Base-by-base conservation (phyloP, 2,888 invertebrate genomes). In the Eulithis prunata region DNA sequence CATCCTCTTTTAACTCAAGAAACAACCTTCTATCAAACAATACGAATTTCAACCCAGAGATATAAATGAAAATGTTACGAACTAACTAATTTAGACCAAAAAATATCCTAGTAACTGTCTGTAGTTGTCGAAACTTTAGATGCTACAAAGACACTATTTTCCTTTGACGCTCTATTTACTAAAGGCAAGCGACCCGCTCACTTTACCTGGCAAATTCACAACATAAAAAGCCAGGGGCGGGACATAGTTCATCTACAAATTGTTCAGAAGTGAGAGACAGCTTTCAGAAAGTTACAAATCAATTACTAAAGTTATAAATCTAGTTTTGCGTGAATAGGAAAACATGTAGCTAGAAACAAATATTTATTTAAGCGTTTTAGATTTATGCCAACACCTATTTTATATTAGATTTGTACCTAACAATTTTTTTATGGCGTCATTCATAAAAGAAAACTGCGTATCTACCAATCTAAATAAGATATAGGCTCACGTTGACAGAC, bases 401-500 rank as follows among this genome's bases (percentile, higher is more conserved):
- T n/a, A n/a, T n/a, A n/a, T n/a, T n/a, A n/a, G n/a, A n/a, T n/a
- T n/a, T n/a, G n/a, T n/a, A n/a, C n/a, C n/a, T n/a, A n/a, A n/a
- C n/a, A n/a, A n/a, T n/a, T 21, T 21, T 21, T 21, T 21, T 21
- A 21, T 21, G 2, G 21, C 21, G 21, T 21, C 21, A 21, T 21
- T 1, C 21, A 21, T 21, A 21, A 21, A 21, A 21, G 2, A 21
- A 21, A 21, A 21, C 21, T 21, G 21, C 21, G 21, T 21, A 21
- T 21, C 21, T 21, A 21, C 21, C 2, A 21, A 21, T 21, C 21
- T 41, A 41, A 10, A 41, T 5, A 11, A 41, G 41, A 5, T 32
- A 5, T 32, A 32, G 32, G 41, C 21, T 52, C 21, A 49, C 57
- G 51, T 43, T 59, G 59, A 59, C 52, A 45, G 36, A 38, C 53